Percentiles rank a stretch among this genome's conserved stretches.
Evolutionary conservation across 2,888 invertebrate genomes (phyloP).

Genomic region (Eutolmus rufibarbis): DNA sequence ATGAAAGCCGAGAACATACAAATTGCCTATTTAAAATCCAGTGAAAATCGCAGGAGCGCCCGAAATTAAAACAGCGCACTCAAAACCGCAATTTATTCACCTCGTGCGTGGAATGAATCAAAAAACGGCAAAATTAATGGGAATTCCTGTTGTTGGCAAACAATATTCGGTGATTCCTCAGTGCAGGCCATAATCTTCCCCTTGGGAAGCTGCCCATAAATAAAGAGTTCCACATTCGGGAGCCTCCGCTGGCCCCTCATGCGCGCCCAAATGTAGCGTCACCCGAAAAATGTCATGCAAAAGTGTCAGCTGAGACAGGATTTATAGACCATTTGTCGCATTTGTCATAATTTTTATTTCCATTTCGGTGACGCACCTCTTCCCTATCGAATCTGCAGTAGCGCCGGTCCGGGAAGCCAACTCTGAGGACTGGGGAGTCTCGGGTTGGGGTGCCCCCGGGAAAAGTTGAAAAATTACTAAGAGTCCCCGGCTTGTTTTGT

Average conservation of each 20-base stretch:
- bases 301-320: constrained; percentile 30
- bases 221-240: background rate
- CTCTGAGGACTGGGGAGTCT: background rate
- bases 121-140: background rate
- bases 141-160: background rate
- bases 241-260: background rate
- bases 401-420: background rate
- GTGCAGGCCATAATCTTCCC: background rate
- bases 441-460: background rate
- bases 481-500: background rate
- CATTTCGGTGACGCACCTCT: background rate
- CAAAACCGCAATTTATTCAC: background rate
- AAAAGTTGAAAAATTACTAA: background rate
- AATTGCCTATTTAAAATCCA: background rate
- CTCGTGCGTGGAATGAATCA: background rate
- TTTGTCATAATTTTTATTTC: constrained; percentile 34
- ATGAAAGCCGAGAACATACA: background rate
- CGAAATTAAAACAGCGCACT: background rate
- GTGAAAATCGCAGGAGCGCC: background rate
- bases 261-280: background rate
- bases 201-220: background rate
- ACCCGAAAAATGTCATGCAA: constrained; percentile 25
- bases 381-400: background rate
- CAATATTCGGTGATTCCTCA: constrained; percentile 3
- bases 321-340: constrained; percentile 34